phyloP scores from a whole-genome alignment of 1,140 invertebrate species.

The Spodoptera frugiperda region DNA sequence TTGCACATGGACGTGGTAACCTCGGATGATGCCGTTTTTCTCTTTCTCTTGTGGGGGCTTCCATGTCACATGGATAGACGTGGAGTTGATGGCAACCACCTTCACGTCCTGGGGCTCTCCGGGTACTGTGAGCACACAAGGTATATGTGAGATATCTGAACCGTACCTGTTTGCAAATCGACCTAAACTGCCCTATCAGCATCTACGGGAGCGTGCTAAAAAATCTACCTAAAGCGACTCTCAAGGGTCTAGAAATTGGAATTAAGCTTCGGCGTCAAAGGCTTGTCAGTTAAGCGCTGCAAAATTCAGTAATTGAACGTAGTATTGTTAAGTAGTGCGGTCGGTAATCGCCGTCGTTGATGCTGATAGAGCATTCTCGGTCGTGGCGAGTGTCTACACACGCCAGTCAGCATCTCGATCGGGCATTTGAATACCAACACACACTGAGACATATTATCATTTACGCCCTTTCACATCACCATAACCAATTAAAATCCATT shows the following conservation, averaged over 20 bases:
- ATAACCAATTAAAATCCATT: constrained; percentile 84
- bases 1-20: constrained; percentile 98
- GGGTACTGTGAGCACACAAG: constrained; percentile 92
- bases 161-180: constrained; percentile 56
- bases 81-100: constrained; percentile 95
- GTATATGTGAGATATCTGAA: constrained; percentile 57
- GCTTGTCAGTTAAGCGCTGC: constrained; percentile 68
- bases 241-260: constrained; percentile 68
- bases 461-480: constrained; percentile 80
- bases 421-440: constrained; percentile 86
- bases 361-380: constrained; percentile 83
- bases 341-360: constrained; percentile 77
- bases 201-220: constrained; percentile 83
- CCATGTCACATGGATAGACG: constrained; percentile 96
- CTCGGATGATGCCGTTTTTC: constrained; percentile 97
- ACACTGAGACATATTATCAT: constrained; percentile 76
- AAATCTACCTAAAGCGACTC: constrained; percentile 78
- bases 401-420: constrained; percentile 84
- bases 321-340: constrained; percentile 60
- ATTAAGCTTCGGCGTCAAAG: constrained; percentile 70
- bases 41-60: constrained; percentile 95
- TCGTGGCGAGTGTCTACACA: constrained; percentile 68
- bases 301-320: constrained; percentile 51
- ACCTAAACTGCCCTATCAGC: constrained; percentile 85
- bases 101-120: constrained; percentile 97